Conservation (phyloP, 2,113 vertebrate species). For the Callaeas wilsoni region DNA sequence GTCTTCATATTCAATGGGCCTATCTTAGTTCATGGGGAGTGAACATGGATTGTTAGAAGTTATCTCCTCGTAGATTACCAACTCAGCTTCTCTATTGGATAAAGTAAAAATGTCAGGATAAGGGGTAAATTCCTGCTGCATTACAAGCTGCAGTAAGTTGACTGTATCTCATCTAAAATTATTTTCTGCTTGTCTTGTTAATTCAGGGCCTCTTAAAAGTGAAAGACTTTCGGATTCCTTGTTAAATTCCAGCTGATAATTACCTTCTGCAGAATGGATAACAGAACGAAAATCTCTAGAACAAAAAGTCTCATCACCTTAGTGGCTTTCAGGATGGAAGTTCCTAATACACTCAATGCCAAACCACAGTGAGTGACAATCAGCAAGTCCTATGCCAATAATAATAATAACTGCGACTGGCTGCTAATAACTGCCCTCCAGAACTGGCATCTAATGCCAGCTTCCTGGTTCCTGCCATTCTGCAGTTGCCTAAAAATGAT, state of each 20-base stretch:
- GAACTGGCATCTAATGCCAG: not conserved
- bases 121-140: not conserved
- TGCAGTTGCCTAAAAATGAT: not conserved
- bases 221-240: not conserved
- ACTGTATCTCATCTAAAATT: not conserved
- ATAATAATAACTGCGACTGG: not conserved
- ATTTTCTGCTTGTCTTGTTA: not conserved
- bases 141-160: not conserved
- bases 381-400: not conserved
- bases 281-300: not conserved
- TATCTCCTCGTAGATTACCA: not conserved
- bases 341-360: not conserved
- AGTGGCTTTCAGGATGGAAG: not conserved
- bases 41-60: not conserved
- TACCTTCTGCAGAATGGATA: not conserved
- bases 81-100: not conserved
- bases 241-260: not conserved
- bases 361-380: not conserved
- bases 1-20: not conserved
- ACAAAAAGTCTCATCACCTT: not conserved
- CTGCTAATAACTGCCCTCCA: not conserved
- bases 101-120: not conserved
- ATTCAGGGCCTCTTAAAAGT: not conserved
- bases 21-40: not conserved
- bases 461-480: not conserved